Evolutionary conservation across 2,888 invertebrate genomes (phyloP), one percentile per base, ranked within the genome.

Genomic region (Drosophila mimica): DNA sequence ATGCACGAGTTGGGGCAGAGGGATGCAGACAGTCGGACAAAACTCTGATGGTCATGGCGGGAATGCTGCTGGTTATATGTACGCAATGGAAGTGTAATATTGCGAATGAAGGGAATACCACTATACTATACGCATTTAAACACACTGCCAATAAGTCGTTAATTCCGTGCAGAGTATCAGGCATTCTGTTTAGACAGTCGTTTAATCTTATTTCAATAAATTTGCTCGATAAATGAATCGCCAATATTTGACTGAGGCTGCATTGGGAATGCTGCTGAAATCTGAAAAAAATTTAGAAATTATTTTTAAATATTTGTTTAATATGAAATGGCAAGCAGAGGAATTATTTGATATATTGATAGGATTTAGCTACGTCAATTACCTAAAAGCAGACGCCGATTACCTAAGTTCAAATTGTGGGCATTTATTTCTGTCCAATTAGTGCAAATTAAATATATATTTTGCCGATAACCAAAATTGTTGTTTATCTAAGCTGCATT

Each of bases 51-150:
- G 57, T 63, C 74, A 58, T 51, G 46, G 33, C 58, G 53, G 61
- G 38, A 73, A 68, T 74, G 76, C 53, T 54, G 66, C 57, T 61
- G 56, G 60, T 13, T 65, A 48, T 51, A n/a, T 31, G 34, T 40
- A 20, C 46, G 74, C 51, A 49, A 31, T 40, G 25, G 15, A 25
- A 46, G 46, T 25, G 25, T 9, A 8, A 25, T 46, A 25, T 43
- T 61, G 15, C 58, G 25, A 66, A 63, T 54, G 36, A 59, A 36
- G 25, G 59, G 38, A 60, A 73, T 43, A 67, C 17, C 17, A 71
- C 15, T 15, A 15, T 46, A 4, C 25, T 25, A 46, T 46, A 20
- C 20, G 25, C 20, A 20, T 46, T 13, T 20, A 46, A 7, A 46
- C 20, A 20, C 13, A 25, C 20, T 25, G 20, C 25, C 20, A 25